Base-by-base conservation (phyloP, 1,140 invertebrate genomes). In the Drosophila willistoni region DNA sequence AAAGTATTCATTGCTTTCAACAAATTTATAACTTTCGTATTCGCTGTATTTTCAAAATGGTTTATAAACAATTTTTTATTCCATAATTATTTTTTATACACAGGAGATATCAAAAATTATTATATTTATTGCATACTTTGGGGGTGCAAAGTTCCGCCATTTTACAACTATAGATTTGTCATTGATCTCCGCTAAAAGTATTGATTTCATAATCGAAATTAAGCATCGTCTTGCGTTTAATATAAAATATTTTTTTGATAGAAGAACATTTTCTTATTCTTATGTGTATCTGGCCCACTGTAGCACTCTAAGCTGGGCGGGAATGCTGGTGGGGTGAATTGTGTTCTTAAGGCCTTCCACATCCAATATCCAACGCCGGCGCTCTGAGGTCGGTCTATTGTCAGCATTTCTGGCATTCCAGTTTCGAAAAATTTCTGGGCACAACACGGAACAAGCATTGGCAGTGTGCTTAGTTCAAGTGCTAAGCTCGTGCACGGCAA, bases 401-500 rank as follows among this genome's bases (percentile, higher is more conserved):
- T 34, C 17, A 14, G 17, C 19, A 7, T 10, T 13, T 41, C 33
- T 55, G 25, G 41, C 36, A 2, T 80, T 80, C 78, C 72, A 76
- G 64, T 36, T 66, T 70, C 68, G 51, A 64, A 41, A n/a, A 65
- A 56, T 54, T 55, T 68, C 74, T 62, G 66, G 74, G 62, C 60
- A 73, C 54, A 29, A 25, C 34, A 36, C 36, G 42, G 44, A 36
- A n/a, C 65, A 62, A 29, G 81, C 39, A 39, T 68, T 80, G 64
- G 68, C 62, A 51, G 79, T 68, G 74, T 66, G 64, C 71, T 89
- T 80, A 89, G 83, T 87, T 79, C 73, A 80, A 89, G 83, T 74
- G 84, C 71, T 78, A 64, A 83, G 83, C 83, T 89, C 84, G 84
- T 77, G 83, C 74, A 73, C 73, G 63, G 77, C 77, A 57, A 44